Evolutionary conservation across 2,113 vertebrate species (phyloP).

Genomic region (Plectropomus leopardus): DNA sequence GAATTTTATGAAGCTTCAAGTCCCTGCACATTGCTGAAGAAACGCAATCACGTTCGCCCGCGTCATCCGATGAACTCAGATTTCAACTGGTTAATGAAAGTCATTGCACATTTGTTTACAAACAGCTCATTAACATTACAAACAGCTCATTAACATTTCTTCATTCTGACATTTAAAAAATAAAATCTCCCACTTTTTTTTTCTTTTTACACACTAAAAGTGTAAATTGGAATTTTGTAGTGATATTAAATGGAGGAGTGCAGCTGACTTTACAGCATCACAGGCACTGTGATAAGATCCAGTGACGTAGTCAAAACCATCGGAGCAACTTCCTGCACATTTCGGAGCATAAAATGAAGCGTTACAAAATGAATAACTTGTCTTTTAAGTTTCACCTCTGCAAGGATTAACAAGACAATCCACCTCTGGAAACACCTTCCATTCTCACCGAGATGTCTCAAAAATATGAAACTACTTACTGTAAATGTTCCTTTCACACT

Average conservation of each 20-base stretch:
- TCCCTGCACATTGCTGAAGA: conserved; percentile 67
- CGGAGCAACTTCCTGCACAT: conserved; percentile 13
- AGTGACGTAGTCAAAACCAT: conserved; percentile 32
- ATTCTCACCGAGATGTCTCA: conserved; percentile 53
- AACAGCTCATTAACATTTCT: conserved; percentile 52
- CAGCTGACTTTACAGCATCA: conserved; percentile 38
- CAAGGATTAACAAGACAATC: conserved; percentile 27
- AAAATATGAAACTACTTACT: conserved; percentile 49
- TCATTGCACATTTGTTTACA: conserved; percentile 76
- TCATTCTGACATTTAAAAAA: conserved; percentile 71
- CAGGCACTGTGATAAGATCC: conserved; percentile 55
- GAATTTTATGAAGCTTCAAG: conserved; percentile 40
- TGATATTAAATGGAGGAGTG: conserved; percentile 32
- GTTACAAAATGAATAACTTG: conserved; percentile 46
- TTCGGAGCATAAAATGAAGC: conserved; percentile 39
- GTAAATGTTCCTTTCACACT: conserved; percentile 55
- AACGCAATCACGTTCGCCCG: conserved; percentile 4
- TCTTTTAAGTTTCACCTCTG: background rate
- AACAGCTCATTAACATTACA: conserved; percentile 50
- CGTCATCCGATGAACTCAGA: conserved; percentile 35
- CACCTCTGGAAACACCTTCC: conserved; percentile 11
- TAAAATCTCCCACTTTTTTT: conserved; percentile 43
- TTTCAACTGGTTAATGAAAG: conserved; percentile 30
- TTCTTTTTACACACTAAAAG: background rate
- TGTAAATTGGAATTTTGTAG: conserved; percentile 34